These are phyloP conservation scores for Puffinus mauretanicus DNA, from an alignment of 2,113 vertebrate genomes.

Conservation along the genomic window DNA sequence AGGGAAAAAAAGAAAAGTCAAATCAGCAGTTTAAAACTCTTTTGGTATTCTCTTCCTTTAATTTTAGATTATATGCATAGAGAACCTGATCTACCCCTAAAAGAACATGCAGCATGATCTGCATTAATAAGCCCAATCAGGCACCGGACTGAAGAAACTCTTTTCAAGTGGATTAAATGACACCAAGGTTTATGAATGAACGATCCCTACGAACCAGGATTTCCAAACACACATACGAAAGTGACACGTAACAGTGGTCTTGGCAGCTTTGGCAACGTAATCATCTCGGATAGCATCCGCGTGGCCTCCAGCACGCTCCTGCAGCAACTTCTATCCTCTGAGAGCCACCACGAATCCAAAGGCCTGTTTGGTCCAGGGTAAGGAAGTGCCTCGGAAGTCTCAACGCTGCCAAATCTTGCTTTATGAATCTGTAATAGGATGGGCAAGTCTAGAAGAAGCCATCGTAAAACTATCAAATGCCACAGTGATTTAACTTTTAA, in stretches of 20 bases:
- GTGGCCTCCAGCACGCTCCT: neutral
- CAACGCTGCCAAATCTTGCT: constrained; percentile 20
- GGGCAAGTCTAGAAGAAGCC: constrained; percentile 52
- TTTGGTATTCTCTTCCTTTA: constrained; percentile 57
- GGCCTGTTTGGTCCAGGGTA: constrained; percentile 65
- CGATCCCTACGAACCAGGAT: neutral
- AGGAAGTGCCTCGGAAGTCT: constrained; percentile 11
- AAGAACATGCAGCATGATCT: constrained; percentile 64
- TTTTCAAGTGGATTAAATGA: constrained; percentile 18
- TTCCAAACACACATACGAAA: neutral
- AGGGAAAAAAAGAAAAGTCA: neutral
- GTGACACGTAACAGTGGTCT: neutral
- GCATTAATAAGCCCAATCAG: constrained; percentile 36
- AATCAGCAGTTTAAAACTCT: constrained; percentile 53
- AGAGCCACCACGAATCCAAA: constrained; percentile 35
- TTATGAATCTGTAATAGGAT: neutral
- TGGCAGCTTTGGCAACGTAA: constrained; percentile 25
- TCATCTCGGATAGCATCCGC: neutral
- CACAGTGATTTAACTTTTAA: constrained; percentile 49
- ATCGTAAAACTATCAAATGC: constrained; percentile 49
- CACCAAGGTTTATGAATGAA: neutral
- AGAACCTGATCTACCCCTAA: constrained; percentile 65
- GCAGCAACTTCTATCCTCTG: neutral
- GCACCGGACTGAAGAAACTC: constrained; percentile 17
- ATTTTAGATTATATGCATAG: constrained; percentile 66